These are phyloP conservation scores for Euzophera pinguis DNA, from an alignment of 2,888 invertebrate genomes.

Conservation along the genomic window DNA sequence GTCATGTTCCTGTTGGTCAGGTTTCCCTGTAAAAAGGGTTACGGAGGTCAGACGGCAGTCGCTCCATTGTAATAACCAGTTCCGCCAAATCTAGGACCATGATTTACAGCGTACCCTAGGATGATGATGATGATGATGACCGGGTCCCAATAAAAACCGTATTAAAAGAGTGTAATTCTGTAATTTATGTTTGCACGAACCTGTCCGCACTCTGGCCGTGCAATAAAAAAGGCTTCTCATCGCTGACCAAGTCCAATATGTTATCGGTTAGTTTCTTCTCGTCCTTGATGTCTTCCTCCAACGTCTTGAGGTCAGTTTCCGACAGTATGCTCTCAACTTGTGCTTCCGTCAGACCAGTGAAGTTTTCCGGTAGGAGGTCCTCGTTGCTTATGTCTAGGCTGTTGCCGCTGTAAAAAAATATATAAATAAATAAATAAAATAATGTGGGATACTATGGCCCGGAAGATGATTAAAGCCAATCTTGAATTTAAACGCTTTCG, in stretches of 20 bases:
- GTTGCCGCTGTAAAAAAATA: conserved; percentile 23
- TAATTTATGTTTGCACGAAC: neutral
- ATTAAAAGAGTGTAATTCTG: neutral
- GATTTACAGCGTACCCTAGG: no score
- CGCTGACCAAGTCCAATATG: conserved; percentile 43
- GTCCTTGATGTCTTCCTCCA: conserved; percentile 43
- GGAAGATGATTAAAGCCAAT: no score
- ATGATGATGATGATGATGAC: no score
- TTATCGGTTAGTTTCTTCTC: conserved; percentile 41
- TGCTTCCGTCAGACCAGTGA: conserved; percentile 56
- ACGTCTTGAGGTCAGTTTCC: conserved; percentile 51
- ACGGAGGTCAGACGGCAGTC: no score
- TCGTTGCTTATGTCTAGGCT: conserved; percentile 46
- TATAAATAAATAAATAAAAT: no score
- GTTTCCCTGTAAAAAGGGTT: no score
- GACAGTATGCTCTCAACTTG: conserved; percentile 63
- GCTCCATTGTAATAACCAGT: no score
- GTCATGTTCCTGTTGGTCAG: no score
- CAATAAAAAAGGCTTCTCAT: conserved; percentile 69
- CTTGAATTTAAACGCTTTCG: no score
- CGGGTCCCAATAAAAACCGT: no score
- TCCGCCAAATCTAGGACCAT: no score
- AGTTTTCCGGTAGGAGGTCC: conserved; percentile 47
- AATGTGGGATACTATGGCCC: no score
- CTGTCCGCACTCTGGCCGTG: conserved; percentile 60